These are phyloP conservation scores for Dissostichus mawsoni DNA, from an alignment of 2,113 vertebrate species.

Conservation along the genomic window DNA sequence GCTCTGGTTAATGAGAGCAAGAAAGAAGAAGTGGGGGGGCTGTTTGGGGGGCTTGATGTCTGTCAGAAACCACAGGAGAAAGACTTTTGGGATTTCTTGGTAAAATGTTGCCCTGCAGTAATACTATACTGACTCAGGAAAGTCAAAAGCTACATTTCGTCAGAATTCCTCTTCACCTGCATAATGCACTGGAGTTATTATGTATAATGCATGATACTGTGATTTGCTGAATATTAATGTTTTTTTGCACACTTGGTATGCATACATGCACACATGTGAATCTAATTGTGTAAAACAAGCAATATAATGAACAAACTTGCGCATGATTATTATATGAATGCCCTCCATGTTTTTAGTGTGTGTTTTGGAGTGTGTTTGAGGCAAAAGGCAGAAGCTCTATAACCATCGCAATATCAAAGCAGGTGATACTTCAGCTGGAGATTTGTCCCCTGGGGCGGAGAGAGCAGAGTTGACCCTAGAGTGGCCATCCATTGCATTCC, in stretches of 20 bases:
- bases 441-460: constrained; percentile 54
- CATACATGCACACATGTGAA: background rate
- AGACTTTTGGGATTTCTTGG: constrained; percentile 51
- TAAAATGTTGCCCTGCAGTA: constrained; percentile 58
- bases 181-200: constrained; percentile 50
- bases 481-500: constrained; percentile 75
- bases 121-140: constrained; percentile 45
- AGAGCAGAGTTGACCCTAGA: constrained; percentile 71
- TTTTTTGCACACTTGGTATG: constrained; percentile 15
- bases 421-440: constrained; percentile 72
- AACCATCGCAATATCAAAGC: constrained; percentile 71
- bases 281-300: constrained; percentile 17
- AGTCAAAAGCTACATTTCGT: constrained; percentile 59
- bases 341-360: constrained; percentile 18
- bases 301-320: constrained; percentile 1
- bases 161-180: constrained; percentile 41
- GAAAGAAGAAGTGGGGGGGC: constrained; percentile 37
- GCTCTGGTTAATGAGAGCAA: constrained; percentile 75
- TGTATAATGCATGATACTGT: constrained; percentile 34
- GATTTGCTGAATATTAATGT: constrained; percentile 63
- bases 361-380: constrained; percentile 17
- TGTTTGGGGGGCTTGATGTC: constrained; percentile 12
- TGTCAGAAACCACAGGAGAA: constrained; percentile 38
- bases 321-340: background rate
- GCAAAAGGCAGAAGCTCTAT: constrained; percentile 44